Evolutionary conservation across 2,797 vertebrate species (phyloP).

Genomic region (Chiloscyllium punctatum): DNA sequence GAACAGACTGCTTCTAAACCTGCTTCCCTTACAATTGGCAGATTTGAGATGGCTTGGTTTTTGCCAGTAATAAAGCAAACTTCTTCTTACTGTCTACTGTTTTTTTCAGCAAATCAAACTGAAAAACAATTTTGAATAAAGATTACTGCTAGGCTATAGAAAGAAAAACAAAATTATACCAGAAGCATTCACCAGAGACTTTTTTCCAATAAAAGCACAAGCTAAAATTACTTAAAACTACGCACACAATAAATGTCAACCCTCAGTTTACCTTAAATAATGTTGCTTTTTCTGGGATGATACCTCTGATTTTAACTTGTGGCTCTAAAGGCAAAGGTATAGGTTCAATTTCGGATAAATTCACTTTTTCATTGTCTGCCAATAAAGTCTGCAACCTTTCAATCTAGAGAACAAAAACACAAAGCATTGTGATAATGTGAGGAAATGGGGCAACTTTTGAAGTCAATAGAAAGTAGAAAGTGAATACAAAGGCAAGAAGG

Average conservation of each 20-base stretch:
- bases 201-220: not conserved
- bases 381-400: slow-evolving; percentile 86
- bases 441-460: not conserved
- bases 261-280: slow-evolving; percentile 81
- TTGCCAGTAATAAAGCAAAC: not conserved
- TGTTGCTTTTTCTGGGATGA: slow-evolving; percentile 89
- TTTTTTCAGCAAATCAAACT: not conserved
- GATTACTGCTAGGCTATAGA: not conserved
- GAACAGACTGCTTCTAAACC: too few species aligned
- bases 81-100: not conserved
- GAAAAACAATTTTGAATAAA: not conserved
- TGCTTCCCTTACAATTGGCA: not conserved
- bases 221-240: not conserved
- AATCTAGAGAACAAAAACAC: slow-evolving; percentile 61
- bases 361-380: slow-evolving; percentile 94
- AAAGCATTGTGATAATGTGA: not conserved
- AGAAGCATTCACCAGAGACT: not conserved
- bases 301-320: slow-evolving; percentile 85
- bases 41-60: not conserved
- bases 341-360: slow-evolving; percentile 86
- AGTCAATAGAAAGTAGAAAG: not conserved
- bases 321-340: slow-evolving; percentile 94
- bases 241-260: not conserved
- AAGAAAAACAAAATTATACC: not conserved
- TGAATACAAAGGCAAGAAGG: not conserved